A percentile compares a stretch with the other conserved stretches of the same genome.
phyloP scores from a whole-genome alignment of 1,140 invertebrate genomes.

The Rhizoglyphus robini region DNA sequence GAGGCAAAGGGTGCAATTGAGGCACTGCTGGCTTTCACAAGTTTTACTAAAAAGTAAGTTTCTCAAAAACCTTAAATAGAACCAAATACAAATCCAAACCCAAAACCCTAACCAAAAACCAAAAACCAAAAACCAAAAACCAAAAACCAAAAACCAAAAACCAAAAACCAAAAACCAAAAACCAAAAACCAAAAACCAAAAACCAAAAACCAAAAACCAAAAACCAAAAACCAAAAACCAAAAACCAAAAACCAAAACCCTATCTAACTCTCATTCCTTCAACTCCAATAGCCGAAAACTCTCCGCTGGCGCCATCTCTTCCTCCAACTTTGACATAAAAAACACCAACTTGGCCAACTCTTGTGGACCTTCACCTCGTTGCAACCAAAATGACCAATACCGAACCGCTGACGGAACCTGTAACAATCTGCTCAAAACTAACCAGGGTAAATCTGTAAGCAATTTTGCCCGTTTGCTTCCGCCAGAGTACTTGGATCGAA shows the following conservation, averaged over 20 bases:
- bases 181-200: no score
- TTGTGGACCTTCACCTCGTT: not conserved
- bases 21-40: not conserved
- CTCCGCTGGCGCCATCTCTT: not conserved
- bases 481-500: slow-evolving; percentile 47
- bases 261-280: not conserved
- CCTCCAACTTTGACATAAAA: not conserved
- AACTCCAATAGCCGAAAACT: no score
- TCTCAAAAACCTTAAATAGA: no score
- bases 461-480: slow-evolving; percentile 43
- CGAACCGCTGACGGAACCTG: slow-evolving; percentile 53
- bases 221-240: no score
- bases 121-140: no score
- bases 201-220: no score
- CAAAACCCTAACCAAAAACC: no score
- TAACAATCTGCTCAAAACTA: slow-evolving; percentile 46
- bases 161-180: no score
- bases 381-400: slow-evolving; percentile 31
- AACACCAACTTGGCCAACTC: not conserved
- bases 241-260: no score
- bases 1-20: not conserved
- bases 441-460: slow-evolving; percentile 37
- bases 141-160: no score
- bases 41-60: not conserved
- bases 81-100: not conserved